These are phyloP conservation scores for Cherax quadricarinatus DNA, from an alignment of 1,140 invertebrate species.

Conservation along the genomic window DNA sequence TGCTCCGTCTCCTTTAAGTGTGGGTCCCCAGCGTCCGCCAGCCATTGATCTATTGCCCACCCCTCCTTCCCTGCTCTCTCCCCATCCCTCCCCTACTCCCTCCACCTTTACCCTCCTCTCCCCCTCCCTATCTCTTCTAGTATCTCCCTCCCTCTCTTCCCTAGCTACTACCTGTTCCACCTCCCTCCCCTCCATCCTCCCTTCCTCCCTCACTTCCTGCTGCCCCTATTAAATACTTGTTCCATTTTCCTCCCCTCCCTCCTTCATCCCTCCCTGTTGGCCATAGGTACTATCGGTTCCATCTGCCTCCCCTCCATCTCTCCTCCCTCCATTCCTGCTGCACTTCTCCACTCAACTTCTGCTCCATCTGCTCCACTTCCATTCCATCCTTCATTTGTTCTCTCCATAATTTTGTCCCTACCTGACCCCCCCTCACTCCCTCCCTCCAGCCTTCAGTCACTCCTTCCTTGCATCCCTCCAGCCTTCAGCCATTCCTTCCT, in stretches of 20 bases:
- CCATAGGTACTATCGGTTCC: neutral
- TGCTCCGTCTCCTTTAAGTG: conserved; percentile 49
- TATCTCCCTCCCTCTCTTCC: neutral
- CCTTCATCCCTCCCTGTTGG: neutral
- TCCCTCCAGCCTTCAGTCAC: too few species aligned
- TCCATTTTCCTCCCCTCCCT: neutral
- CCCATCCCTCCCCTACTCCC: neutral
- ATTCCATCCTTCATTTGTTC: too few species aligned
- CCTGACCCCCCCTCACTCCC: too few species aligned
- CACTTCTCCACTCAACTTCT: neutral
- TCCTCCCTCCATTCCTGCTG: neutral
- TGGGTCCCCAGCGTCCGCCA: conserved; percentile 39
- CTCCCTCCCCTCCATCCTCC: too few species aligned
- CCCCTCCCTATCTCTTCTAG: neutral
- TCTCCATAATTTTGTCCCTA: too few species aligned
- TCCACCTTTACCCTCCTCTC: neutral
- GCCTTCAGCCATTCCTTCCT: too few species aligned
- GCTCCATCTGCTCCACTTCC: too few species aligned
- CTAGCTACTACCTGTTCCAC: too few species aligned
- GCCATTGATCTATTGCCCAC: conserved; percentile 40
- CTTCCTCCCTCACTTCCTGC: neutral
- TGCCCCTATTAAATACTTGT: too few species aligned
- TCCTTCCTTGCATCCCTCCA: too few species aligned
- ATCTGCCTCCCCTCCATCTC: neutral
- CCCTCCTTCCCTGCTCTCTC: neutral